Base-by-base conservation (phyloP, 2,113 vertebrate genomes). In the Cinclus mexicanus region DNA sequence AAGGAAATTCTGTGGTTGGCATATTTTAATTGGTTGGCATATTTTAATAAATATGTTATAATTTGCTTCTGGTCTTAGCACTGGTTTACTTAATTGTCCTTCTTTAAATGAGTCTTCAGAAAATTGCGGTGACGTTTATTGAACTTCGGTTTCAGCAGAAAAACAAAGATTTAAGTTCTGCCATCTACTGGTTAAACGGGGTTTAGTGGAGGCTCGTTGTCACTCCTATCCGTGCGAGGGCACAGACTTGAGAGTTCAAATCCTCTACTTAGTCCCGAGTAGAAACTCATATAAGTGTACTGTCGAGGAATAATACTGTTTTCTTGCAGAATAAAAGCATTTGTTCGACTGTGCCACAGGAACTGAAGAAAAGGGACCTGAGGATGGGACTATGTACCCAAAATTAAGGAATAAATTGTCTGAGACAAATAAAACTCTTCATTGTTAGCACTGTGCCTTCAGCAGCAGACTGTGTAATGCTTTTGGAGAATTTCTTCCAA, bases 161-260 rank as follows among this genome's bases (percentile, higher is more conserved):
- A 82, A 90, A 19, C 17, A 20, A 64, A 61, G 6, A 5, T 65
- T 49, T 41, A 41, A 44, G 28, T 65, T 91, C 71, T 93, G 89
- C 83, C 76, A 77, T 46, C 80, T 76, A 6, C 50, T 81, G 89
- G 68, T 67, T 61, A 53, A 31, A 33, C 6, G 13, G 5, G 17
- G 14, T 86, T 77, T 60, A 55, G 61, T 1, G 0, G n/a, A 29
- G 19, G n/a, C 11, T 39, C 6, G 2, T 8, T 50, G 20, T 39
- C 29, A 11, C 20, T 31, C 28, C 46, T 25, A 1, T 10, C 10
- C 8, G 0, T 12, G 29, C 28, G 7, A 42, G 11, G 14, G 8
- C 26, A 37, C 7, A 55, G 75, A 15, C 28, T 22, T 28, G 8
- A 24, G 21, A 64, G 41, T 29, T 71, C 35, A 35, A 29, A 33